Conservation (phyloP, 2,113 vertebrate genomes). For the Terrapene triunguis region DNA sequence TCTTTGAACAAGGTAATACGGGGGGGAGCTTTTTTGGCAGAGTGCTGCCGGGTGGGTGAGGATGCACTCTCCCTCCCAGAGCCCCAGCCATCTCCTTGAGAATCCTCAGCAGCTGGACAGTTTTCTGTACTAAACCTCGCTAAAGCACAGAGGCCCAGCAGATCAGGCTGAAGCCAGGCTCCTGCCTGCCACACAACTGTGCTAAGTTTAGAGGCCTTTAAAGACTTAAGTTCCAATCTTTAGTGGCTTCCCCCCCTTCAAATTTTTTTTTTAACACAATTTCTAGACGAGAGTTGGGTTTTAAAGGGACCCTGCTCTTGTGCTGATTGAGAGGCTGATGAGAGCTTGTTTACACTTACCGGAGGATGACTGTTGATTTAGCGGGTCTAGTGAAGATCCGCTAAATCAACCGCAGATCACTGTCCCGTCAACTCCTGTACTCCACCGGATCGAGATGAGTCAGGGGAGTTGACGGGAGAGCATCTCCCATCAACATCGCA, state of each 20-base stretch:
- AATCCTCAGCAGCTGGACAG: not conserved
- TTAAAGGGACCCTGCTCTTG: not conserved
- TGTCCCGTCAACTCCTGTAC: too few species aligned
- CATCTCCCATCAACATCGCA: too few species aligned
- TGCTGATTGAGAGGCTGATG: too few species aligned
- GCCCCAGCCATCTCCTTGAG: not conserved
- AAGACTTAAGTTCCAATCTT: not conserved
- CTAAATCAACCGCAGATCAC: too few species aligned
- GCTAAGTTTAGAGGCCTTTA: not conserved
- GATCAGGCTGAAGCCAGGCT: not conserved
- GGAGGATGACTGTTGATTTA: too few species aligned
- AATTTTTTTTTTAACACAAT: not conserved
- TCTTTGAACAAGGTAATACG: not conserved
- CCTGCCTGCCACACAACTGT: not conserved
- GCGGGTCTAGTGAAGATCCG: too few species aligned
- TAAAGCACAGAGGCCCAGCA: not conserved
- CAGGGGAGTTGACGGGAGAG: too few species aligned
- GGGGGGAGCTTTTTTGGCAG: not conserved
- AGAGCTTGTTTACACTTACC: too few species aligned
- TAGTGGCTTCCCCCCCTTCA: not conserved
- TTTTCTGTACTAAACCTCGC: not conserved
- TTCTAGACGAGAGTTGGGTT: not conserved
- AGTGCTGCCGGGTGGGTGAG: not conserved
- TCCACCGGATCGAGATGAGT: too few species aligned
- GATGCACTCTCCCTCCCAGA: not conserved